Base-by-base conservation (phyloP, 2,888 invertebrate species). In the Drosophila quasianomalipes region DNA sequence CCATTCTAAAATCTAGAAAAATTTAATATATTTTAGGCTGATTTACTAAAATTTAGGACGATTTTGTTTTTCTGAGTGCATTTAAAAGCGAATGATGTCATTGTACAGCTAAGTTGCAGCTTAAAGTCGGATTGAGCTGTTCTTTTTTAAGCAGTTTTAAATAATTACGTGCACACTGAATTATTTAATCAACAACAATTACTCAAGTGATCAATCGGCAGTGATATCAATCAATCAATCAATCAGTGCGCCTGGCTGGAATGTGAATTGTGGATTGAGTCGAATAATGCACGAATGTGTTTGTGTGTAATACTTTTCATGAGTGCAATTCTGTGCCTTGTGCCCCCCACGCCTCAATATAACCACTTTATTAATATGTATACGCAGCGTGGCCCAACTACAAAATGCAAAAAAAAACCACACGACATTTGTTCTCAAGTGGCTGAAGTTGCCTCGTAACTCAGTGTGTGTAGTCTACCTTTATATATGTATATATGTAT, bases 141-240 rank as follows among this genome's bases (percentile, higher is more conserved):
- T 19, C 9, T 22, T 47, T 80, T 62, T 61, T 67, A 65, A 69
- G 61, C 31, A 70, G 64, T 76, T 86, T 87, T 83, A 74, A 85
- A 85, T 90, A 86, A 80, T 90, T 76, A 75, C 70, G 64, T 65
- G 76, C 70, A 59, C 78, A 76, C 86, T 90, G 79, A 89, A 87
- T 89, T 83, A 89, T 89, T 90, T 80, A 90, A 89, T 89, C 89
- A 89, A 90, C 84, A 84, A 75, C 82, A 85, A 89, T 86, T 82
- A 85, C 75, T 78, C 86, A 84, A 72, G 59, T 74, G 75, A 73
- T 70, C 76, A 79, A 82, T 71, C 70, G 70, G 47, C 74, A 70
- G 62, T 70, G 75, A 83, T 79, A 74, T 69, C 28, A 85, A 89
- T 86, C 84, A 89, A 75, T 86, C 82, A 89, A 75, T 86, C 82